Evolutionary conservation across 2,888 invertebrate species (phyloP).

Genomic region (Rhabditoides inermis): DNA sequence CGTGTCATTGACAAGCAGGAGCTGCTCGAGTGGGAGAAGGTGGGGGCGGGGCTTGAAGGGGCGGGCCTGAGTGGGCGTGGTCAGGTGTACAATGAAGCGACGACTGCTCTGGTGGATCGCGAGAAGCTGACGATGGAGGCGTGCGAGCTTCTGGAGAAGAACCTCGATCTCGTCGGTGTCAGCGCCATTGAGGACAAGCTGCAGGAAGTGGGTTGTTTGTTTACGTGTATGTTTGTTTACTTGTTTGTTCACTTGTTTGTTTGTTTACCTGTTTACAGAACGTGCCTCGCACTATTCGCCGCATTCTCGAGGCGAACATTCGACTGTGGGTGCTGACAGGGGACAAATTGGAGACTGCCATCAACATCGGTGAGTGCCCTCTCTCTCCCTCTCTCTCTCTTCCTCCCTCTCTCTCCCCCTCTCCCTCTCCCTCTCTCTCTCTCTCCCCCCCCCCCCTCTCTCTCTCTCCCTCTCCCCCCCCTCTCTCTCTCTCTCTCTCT

Average conservation of each 20-base stretch:
- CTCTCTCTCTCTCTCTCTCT: neutral
- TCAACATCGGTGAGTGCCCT: constrained; percentile 64
- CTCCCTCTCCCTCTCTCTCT: neutral
- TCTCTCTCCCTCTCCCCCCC: neutral
- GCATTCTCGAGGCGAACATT: constrained; percentile 73
- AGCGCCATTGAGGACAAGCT: constrained; percentile 23
- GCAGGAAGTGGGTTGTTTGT: constrained; percentile 15
- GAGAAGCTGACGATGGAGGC: too few species aligned
- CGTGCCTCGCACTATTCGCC: constrained; percentile 88
- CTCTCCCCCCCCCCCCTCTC: neutral
- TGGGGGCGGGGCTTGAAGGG: too few species aligned
- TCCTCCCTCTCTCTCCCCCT: neutral
- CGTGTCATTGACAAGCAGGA: constrained; percentile 53
- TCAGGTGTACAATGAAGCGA: too few species aligned
- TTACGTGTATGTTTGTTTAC: too few species aligned
- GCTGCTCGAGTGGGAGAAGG: constrained; percentile 8
- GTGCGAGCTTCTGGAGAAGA: constrained; percentile 4
- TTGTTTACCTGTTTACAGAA: constrained; percentile 21
- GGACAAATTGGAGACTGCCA: constrained; percentile 97
- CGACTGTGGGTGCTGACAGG: constrained; percentile 89
- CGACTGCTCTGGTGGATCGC: too few species aligned
- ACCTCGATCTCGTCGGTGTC: constrained; percentile 16
- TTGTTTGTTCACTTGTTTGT: too few species aligned
- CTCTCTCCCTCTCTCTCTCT: neutral
- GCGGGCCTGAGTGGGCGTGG: too few species aligned